Base-by-base conservation (phyloP, 2,797 vertebrate genomes). In the Melanotaenia parkinsoni region DNA sequence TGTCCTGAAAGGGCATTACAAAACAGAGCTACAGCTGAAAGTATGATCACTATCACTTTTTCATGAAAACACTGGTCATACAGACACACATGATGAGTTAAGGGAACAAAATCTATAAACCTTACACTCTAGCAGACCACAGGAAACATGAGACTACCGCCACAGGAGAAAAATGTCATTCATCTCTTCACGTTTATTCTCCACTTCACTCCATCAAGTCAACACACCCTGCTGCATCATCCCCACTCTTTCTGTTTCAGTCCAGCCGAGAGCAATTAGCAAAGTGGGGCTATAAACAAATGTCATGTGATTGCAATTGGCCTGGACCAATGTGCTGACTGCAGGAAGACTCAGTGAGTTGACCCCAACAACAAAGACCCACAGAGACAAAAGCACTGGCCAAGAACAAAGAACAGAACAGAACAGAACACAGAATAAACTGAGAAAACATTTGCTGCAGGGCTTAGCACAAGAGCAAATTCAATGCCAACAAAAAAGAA, bases 1-100 rank as follows among this genome's bases (percentile, higher is more conserved):
- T 96, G 93, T 99, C 97, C 98, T 99, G 91, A 56, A 76, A 88
- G 63, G 9, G 60, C 0, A 11, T 51, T 30, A 62, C n/a, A 24
- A 71, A 33, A 68, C 2, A 72, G 53, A 74, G 50, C 30, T 22
- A 64, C 24, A 35, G 57, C 16, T 58, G 32, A 37, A 74, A 68
- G 35, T 6, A 60, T 10, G n/a, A 12, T 12, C 26, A 26, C 58
- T 5, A 11, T 50, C 67, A 38, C 6, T 47, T 1, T 32, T 66
- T 56, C 7, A 61, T 16, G 22, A 1, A 43, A 33, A 66, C 32
- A 37, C 13, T 43, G 13, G 28, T 61, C 33, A 71, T 18, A 72
- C 37, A 51, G 13, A 32, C 37, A 47, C 40, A 60, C 30, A 32
- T 54, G 40, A 58, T 67, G 22, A 62, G 16, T n/a, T 14, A 8